These are phyloP conservation scores for Oryzias dopingdopingensis DNA, from an alignment of 2,797 vertebrate genomes.

Conservation along the genomic window DNA sequence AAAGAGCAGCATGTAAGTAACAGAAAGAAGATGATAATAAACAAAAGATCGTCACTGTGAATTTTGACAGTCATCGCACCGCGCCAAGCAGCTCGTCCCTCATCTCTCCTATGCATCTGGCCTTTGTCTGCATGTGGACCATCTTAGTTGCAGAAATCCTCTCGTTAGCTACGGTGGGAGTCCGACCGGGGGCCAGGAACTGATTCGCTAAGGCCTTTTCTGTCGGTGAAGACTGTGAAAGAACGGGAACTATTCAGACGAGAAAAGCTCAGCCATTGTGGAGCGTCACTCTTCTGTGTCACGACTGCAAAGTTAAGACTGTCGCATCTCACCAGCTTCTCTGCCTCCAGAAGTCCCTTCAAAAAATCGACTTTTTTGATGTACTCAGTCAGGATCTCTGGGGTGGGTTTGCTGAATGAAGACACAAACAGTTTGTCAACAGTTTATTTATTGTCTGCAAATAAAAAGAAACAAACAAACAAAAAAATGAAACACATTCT, in stretches of 20 bases:
- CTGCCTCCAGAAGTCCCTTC: slow-evolving; percentile 91
- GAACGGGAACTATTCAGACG: neutral
- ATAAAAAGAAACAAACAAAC: neutral
- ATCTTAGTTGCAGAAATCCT: slow-evolving; percentile 88
- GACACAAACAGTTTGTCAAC: slow-evolving; percentile 1
- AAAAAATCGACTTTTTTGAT: slow-evolving; percentile 94
- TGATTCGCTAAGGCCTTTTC: slow-evolving; percentile 98
- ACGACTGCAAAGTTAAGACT: no score
- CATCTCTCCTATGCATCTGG: slow-evolving; percentile 91
- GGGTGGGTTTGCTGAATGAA: slow-evolving; percentile 84
- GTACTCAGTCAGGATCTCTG: slow-evolving; percentile 90
- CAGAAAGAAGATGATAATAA: neutral
- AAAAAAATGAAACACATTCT: no score
- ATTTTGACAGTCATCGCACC: slow-evolving; percentile 38
- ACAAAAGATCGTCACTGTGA: neutral
- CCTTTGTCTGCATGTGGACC: slow-evolving; percentile 92
- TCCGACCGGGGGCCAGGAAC: slow-evolving; percentile 91
- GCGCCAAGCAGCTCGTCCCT: slow-evolving; percentile 85
- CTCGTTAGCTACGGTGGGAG: slow-evolving; percentile 89
- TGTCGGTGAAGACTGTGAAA: slow-evolving; percentile 82
- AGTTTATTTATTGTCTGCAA: neutral
- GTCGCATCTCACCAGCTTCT: slow-evolving; percentile 87
- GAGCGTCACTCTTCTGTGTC: neutral
- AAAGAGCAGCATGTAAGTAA: neutral
- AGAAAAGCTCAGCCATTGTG: neutral